Base-by-base conservation (phyloP, 1,140 invertebrate species). In the Pteromalus puparum region DNA sequence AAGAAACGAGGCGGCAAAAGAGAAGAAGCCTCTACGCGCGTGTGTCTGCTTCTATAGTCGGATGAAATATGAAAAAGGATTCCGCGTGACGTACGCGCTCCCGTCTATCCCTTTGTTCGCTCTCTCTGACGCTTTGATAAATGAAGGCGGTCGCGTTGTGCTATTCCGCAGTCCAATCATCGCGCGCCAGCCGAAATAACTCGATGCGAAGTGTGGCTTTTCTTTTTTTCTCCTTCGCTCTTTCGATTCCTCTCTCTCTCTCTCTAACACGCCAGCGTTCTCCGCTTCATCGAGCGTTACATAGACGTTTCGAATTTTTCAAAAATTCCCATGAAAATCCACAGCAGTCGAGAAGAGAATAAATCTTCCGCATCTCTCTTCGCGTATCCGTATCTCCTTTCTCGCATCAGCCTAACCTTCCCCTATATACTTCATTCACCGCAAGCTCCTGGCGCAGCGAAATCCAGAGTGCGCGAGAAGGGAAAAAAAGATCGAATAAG, bases 21-120 rank as follows among this genome's bases (percentile, higher is more conserved):
- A 34, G 30, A 28, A 73, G 10, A 18, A 28, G 30, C 70, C 28
- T 18, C 28, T 26, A 15, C 70, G 42, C 38, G 38, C 10, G n/a
- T 28, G 73, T 28, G 30, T 24, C 34, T 46, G 70, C 77, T 4
- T 5, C 38, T n/a, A n/a, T n/a, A n/a, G 38, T 42, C 38, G 38
- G 38, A 42, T 84, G 83, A 84, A 80, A 84, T 84, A 84, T 84
- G 83, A 84, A 84, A 80, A 83, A 68, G 77, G 83, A 75, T 80
- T 79, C 28, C 2, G 61, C 42, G 81, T 28, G 13, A 30, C 30
- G 65, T 28, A 30, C 30, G 65, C 46, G 12, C 42, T 42, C 61
- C 48, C 53, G 77, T 74, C 68, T 83, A 24, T 61, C 77, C 77
- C 67, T 84, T 84, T 84, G 83, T 84, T 84, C 77, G 77, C 1